Conservation (phyloP, 2,888 invertebrate genomes). For the Platycheirus albimanus region DNA sequence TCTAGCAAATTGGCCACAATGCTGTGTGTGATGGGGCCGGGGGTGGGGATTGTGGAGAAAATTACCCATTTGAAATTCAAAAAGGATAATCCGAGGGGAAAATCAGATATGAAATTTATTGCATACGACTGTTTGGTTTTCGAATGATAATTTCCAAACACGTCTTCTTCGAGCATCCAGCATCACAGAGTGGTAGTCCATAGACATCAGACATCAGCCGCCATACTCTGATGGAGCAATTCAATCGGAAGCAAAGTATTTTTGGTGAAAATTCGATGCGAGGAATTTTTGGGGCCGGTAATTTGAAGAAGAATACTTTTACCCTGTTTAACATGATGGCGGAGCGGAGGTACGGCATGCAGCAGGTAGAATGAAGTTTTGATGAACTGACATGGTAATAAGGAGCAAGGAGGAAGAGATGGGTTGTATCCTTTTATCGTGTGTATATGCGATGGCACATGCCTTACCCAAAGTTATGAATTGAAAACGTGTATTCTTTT, state of each 20-base stretch:
- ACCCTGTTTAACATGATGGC: constrained; percentile 22
- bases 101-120: constrained; percentile 73
- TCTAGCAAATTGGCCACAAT: constrained; percentile 63
- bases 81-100: constrained; percentile 70
- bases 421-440: not conserved
- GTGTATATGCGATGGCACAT: not conserved
- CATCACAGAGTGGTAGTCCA: too few relatives aligned
- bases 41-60: constrained; percentile 32
- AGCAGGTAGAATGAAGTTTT: constrained; percentile 32
- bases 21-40: too few relatives aligned
- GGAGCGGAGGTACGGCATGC: too few relatives aligned
- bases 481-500: constrained; percentile 36
- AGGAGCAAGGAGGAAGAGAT: too few relatives aligned
- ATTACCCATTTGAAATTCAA: constrained; percentile 71
- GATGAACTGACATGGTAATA: constrained; percentile 48
- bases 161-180: constrained; percentile 38
- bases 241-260: constrained; percentile 70
- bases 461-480: constrained; percentile 18
- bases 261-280: constrained; percentile 49
- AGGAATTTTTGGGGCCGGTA: constrained; percentile 35
- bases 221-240: constrained; percentile 58
- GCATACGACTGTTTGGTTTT: constrained; percentile 72
- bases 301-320: constrained; percentile 26
- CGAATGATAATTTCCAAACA: constrained; percentile 75
- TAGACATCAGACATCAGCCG: constrained; percentile 19